Percentiles rank a stretch among this genome's conserved stretches.
phyloP scores from a whole-genome alignment of 2,113 vertebrate species.

The Xyliphius kryptos region DNA sequence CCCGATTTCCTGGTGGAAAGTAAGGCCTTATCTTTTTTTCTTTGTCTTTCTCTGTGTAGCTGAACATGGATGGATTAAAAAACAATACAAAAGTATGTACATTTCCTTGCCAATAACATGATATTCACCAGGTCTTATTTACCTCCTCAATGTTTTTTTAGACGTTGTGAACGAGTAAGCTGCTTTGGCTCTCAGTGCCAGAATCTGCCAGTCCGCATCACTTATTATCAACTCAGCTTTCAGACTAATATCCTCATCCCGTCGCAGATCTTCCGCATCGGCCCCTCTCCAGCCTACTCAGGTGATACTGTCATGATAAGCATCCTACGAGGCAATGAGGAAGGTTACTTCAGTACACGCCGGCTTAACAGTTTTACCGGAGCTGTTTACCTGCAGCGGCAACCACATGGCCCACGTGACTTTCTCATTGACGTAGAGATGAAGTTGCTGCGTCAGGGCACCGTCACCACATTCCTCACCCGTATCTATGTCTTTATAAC shows the following conservation, averaged over 20 bases:
- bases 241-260: conserved; percentile 82
- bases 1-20: too few relatives aligned
- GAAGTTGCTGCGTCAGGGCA: conserved; percentile 86
- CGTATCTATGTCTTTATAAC: conserved; percentile 90
- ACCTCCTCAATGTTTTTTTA: too few relatives aligned
- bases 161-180: conserved; percentile 77
- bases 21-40: too few relatives aligned
- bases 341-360: conserved; percentile 81
- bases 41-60: too few relatives aligned
- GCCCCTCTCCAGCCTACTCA: conserved; percentile 76
- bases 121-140: too few relatives aligned
- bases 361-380: conserved; percentile 82
- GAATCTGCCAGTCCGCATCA: conserved; percentile 74
- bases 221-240: conserved; percentile 84
- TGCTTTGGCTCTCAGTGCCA: conserved; percentile 83
- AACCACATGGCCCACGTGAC: conserved; percentile 74
- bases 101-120: too few relatives aligned
- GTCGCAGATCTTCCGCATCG: conserved; percentile 86
- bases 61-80: too few relatives aligned
- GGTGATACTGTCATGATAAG: conserved; percentile 80
- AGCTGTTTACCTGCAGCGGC: conserved; percentile 76
- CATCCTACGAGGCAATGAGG: conserved; percentile 78
- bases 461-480: conserved; percentile 79
- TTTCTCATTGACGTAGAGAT: conserved; percentile 91
- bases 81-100: too few relatives aligned